Evolutionary conservation across 1,140 invertebrate genomes (phyloP).

Genomic region (Aphelenchoides besseyi): DNA sequence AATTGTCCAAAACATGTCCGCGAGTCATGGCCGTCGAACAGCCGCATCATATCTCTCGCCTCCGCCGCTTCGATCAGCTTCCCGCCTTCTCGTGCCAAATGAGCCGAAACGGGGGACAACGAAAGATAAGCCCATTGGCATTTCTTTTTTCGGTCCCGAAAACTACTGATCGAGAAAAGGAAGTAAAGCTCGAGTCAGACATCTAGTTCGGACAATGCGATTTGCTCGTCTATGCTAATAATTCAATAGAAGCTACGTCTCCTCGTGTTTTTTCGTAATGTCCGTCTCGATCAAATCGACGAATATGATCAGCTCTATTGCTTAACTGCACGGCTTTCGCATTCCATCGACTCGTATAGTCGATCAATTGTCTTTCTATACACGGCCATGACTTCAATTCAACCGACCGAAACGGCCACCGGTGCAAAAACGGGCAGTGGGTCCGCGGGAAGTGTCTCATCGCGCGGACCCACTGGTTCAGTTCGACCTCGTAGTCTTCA

Average conservation of each 20-base stretch:
- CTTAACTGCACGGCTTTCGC: too few relatives aligned
- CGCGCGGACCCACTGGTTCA: neutral
- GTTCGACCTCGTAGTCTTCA: neutral
- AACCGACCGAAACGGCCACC: too few relatives aligned
- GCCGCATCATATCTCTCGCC: neutral
- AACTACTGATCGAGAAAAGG: slow-evolving; percentile 1
- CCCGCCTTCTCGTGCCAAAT: neutral
- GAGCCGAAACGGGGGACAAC: neutral
- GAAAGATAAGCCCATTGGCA: slow-evolving; percentile 1
- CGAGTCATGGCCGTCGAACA: neutral
- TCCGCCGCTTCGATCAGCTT: neutral
- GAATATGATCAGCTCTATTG: neutral
- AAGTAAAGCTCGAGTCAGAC: neutral
- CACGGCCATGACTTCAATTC: too few relatives aligned
- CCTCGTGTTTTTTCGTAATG: too few relatives aligned
- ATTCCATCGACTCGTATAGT: too few relatives aligned
- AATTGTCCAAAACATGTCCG: neutral
- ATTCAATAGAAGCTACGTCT: too few relatives aligned
- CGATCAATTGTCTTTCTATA: too few relatives aligned
- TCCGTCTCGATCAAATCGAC: neutral
- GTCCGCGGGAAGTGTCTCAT: neutral
- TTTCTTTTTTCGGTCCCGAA: neutral
- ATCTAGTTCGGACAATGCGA: neutral
- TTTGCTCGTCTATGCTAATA: neutral
- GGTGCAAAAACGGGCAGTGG: neutral